Base-by-base conservation (phyloP, 2,113 vertebrate species). In the Gymnocephalus cernua region DNA sequence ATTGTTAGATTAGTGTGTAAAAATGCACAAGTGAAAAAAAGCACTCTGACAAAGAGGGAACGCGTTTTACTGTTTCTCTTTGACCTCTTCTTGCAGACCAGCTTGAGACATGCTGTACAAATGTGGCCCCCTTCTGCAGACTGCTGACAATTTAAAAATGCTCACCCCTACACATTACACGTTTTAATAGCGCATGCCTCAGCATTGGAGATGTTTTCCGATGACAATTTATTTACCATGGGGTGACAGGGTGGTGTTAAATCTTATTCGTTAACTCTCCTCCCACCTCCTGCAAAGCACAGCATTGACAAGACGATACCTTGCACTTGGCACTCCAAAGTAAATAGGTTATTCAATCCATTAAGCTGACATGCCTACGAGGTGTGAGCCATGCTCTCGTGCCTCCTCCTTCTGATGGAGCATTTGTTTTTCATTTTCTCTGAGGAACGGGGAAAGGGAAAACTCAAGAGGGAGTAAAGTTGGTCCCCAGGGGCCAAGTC, bases 391-490 rank as follows among this genome's bases (percentile, higher is more conserved):
- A 89, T 88, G 91, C 82, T 90, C 94, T 83, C 62, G 89, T 92
- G 90, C 87, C 82, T 93, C 91, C 91, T 92, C 81, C 79, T 89
- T 86, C 90, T 90, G 94, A 91, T 78, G 88, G 84, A 93, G 93
- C 91, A 94, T 95, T 96, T 96, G 95, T 95, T 97, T 96, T 96
- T 94, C 95, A 94, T 96, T 96, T 96, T 93, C 80, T 88, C 77
- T 35, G 57, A 88, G 79, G 71, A 79, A 79, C 27, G 7, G 57
- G 48, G 41, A 62, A 71, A 84, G 85, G 67, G 77, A 74, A 89
- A 89, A 90, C 86, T 92, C 85, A 90, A 89, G 90, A 93, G 90
- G 90, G 89, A 94, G 86, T 94, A 74, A 90, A 92, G 87, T 93
- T 89, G 54, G 86, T 90, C 93, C 91, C 93, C 77, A 0, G 83